These are phyloP conservation scores for Scaptomyza reducta DNA, from an alignment of 2,888 invertebrate species.

Conservation along the genomic window DNA sequence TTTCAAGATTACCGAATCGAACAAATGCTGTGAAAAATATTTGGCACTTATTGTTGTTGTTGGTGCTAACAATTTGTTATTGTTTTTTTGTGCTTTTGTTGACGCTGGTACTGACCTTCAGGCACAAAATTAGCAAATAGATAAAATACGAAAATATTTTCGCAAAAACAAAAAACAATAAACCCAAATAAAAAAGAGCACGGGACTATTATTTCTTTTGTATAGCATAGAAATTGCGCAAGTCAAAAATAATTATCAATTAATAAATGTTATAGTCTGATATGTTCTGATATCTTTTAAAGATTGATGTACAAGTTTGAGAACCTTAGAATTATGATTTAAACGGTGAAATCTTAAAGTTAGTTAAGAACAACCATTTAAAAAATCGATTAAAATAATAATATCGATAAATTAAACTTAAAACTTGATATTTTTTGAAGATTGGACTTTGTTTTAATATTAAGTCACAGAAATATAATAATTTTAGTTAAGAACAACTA, in stretches of 20 bases:
- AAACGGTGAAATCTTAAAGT: too few relatives aligned
- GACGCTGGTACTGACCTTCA: conserved; percentile 78
- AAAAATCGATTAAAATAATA: too few relatives aligned
- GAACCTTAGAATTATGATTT: too few relatives aligned
- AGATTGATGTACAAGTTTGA: too few relatives aligned
- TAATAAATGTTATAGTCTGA: conserved; percentile 9
- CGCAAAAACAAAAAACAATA: conserved; percentile 7
- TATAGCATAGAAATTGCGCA: conserved; percentile 44
- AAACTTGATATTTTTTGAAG: neutral
- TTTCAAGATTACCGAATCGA: conserved; percentile 46
- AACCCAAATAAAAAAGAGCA: conserved; percentile 9
- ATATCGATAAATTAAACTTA: too few relatives aligned
- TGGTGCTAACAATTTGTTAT: conserved; percentile 28
- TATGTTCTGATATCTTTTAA: too few relatives aligned
- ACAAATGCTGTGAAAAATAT: conserved; percentile 17
- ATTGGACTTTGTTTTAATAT: neutral
- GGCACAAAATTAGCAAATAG: conserved; percentile 68
- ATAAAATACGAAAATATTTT: conserved; percentile 51
- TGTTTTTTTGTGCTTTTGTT: conserved; percentile 29
- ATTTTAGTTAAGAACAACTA: too few relatives aligned
- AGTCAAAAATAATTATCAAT: conserved; percentile 25
- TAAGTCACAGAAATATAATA: too few relatives aligned
- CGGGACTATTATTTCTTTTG: conserved; percentile 26
- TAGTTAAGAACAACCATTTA: too few relatives aligned
- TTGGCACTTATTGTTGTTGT: conserved; percentile 44